A percentile compares a stretch with the other conserved stretches of the same genome.
Evolutionary conservation across 2,888 invertebrate species (phyloP).

Genomic region (Autographa pulchrina): DNA sequence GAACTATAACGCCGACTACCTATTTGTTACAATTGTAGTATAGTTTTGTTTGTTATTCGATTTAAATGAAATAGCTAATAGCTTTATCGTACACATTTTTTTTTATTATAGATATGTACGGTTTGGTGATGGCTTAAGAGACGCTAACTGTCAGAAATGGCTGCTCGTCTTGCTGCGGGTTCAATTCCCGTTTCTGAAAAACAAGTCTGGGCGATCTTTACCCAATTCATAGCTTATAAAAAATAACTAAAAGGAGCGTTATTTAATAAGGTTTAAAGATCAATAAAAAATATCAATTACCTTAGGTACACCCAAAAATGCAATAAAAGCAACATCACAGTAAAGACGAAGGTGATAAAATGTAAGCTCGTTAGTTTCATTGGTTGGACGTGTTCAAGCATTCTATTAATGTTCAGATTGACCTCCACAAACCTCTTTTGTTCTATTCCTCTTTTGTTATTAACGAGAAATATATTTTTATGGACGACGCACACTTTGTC

Average conservation of each 20-base stretch:
- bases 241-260: no score
- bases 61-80: no score
- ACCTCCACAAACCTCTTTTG: constrained; percentile 36
- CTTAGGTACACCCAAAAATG: background rate
- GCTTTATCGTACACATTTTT: no score
- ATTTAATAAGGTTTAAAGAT: background rate
- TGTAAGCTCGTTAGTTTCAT: constrained; percentile 66
- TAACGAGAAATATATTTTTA: constrained; percentile 22
- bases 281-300: background rate
- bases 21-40: background rate
- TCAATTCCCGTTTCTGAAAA: no score
- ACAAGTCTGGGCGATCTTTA: no score
- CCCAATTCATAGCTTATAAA: background rate
- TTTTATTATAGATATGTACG: no score
- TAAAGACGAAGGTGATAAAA: constrained; percentile 62
- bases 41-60: no score
- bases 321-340: constrained; percentile 47
- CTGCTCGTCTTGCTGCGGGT: no score
- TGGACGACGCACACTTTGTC: constrained; percentile 10
- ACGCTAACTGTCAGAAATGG: no score
- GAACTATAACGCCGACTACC: background rate
- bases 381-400: constrained; percentile 55
- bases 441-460: constrained; percentile 34
- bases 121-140: no score
- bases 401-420: constrained; percentile 52